These are phyloP conservation scores for Drosophila mercatorum DNA, from an alignment of 2,888 invertebrate species.

Conservation along the genomic window DNA sequence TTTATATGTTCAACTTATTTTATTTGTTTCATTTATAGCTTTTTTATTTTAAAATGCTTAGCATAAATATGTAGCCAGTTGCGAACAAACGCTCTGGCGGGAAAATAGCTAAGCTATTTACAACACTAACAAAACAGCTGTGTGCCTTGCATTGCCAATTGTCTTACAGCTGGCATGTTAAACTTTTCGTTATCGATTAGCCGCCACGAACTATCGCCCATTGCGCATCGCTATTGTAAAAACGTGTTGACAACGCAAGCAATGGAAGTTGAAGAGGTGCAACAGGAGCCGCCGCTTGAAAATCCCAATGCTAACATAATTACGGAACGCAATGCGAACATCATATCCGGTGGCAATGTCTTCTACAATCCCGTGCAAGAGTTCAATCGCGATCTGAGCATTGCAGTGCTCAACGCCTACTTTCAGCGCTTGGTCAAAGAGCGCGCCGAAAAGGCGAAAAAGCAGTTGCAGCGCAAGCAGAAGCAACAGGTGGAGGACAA, in stretches of 20 bases:
- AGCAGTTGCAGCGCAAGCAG: constrained; percentile 47
- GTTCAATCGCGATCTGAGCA: constrained; percentile 97
- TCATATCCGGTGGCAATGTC: constrained; percentile 91
- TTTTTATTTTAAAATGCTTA: background rate
- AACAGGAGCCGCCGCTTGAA: constrained; percentile 22
- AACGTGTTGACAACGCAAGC: constrained; percentile 37
- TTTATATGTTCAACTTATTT: background rate
- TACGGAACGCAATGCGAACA: constrained; percentile 91
- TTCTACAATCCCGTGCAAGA: constrained; percentile 99
- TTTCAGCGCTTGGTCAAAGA: constrained; percentile 85
- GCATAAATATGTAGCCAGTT: background rate
- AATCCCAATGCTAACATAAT: constrained; percentile 68
- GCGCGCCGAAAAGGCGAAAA: constrained; percentile 71
- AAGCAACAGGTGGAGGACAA: constrained; percentile 17
- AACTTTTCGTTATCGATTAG: constrained; percentile 1
- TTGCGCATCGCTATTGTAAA: constrained; percentile 15
- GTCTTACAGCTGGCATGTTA: background rate
- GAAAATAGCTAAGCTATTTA: background rate
- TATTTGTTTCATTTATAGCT: background rate
- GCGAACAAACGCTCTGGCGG: background rate
- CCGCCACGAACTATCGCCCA: constrained; percentile 10
- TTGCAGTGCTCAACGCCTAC: constrained; percentile 90
- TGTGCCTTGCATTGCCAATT: constrained; percentile 21
- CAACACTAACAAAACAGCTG: constrained; percentile 30
- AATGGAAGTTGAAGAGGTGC: constrained; percentile 51